Evolutionary conservation across 1,140 invertebrate genomes (phyloP).

Genomic region (Drosophila albomicans): DNA sequence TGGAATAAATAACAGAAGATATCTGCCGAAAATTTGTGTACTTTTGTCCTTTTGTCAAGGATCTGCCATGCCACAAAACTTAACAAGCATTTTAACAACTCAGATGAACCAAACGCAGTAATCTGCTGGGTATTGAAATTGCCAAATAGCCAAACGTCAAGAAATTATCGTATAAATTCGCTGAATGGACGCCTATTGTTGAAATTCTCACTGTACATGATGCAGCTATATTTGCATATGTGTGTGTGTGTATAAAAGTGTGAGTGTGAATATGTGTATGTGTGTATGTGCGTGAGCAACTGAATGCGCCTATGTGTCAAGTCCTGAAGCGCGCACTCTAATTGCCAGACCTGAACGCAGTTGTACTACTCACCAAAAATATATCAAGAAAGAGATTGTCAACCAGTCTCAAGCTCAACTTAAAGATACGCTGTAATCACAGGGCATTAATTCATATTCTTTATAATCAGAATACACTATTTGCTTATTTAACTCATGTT

Average conservation of each 20-base stretch:
- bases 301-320: slow-evolving; percentile 27
- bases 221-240: slow-evolving; percentile 51
- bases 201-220: slow-evolving; percentile 34
- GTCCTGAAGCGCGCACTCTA: slow-evolving; percentile 47
- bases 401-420: background rate
- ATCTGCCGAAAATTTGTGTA: too few species aligned
- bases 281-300: slow-evolving; percentile 19
- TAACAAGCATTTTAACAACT: background rate
- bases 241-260: slow-evolving; percentile 1
- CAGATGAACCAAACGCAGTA: background rate
- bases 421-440: background rate
- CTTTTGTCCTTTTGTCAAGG: background rate
- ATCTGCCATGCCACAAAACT: background rate
- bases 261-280: slow-evolving; percentile 15
- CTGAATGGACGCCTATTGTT: slow-evolving; percentile 28
- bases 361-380: background rate
- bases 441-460: too few species aligned
- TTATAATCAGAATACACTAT: too few species aligned
- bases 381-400: background rate
- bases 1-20: background rate
- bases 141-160: slow-evolving; percentile 27
- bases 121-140: slow-evolving; percentile 38
- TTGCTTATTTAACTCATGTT: too few species aligned
- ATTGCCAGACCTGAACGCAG: slow-evolving; percentile 47
- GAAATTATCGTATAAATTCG: slow-evolving; percentile 41